Evolutionary conservation across 2,888 invertebrate genomes (phyloP).

Genomic region (Bhutanitis thaidina): DNA sequence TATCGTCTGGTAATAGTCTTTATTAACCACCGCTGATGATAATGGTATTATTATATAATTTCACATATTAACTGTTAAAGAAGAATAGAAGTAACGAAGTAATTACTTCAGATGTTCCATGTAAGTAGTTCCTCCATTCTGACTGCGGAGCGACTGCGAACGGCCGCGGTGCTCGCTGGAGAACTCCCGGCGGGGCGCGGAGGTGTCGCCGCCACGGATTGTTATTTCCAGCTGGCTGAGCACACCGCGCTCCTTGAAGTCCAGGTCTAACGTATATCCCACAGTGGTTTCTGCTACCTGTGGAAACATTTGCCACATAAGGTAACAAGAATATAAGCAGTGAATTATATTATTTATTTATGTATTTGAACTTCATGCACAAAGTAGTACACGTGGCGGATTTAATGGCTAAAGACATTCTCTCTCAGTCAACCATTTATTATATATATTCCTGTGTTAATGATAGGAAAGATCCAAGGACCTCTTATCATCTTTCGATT

Average conservation of each 20-base stretch:
- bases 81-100: neutral
- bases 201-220: constrained; percentile 56
- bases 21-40: no score
- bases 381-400: no score
- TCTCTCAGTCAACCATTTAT: no score
- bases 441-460: no score
- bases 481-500: no score
- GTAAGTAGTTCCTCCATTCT: constrained; percentile 29
- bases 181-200: constrained; percentile 58
- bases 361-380: no score
- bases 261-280: constrained; percentile 49
- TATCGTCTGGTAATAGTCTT: no score
- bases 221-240: constrained; percentile 65
- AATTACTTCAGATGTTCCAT: constrained; percentile 9
- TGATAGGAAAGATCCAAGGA: no score
- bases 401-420: no score
- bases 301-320: neutral
- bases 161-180: constrained; percentile 50
- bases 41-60: neutral
- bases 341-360: no score
- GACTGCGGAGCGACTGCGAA: constrained; percentile 29
- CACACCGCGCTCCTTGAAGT: constrained; percentile 64
- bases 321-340: no score
- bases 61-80: no score
- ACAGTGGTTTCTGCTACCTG: constrained; percentile 67